Conservation (phyloP, 2,888 invertebrate species). For the Graphium colonna region DNA sequence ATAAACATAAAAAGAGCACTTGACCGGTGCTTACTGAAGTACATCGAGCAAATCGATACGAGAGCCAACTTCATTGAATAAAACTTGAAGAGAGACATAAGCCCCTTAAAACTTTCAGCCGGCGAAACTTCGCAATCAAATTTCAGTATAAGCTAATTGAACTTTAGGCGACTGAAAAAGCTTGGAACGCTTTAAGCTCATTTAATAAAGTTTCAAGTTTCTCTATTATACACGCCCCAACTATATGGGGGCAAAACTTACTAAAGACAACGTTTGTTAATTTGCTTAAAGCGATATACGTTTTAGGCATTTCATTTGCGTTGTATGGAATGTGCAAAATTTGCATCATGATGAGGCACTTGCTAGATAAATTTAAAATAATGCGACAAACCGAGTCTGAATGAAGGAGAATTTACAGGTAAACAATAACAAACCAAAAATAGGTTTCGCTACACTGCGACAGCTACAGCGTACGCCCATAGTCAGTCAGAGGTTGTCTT, state of each 20-base stretch:
- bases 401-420: no score
- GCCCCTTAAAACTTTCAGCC: slow-evolving; percentile 53
- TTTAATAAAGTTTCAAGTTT: slow-evolving; percentile 30
- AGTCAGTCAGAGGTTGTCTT: no score
- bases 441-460: no score
- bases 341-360: not conserved
- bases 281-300: not conserved
- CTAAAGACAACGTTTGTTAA: not conserved
- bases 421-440: no score
- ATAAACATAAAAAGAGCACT: slow-evolving; percentile 8
- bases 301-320: not conserved
- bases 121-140: slow-evolving; percentile 63
- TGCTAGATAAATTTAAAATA: not conserved
- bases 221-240: slow-evolving; percentile 8
- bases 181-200: slow-evolving; percentile 40
- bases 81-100: slow-evolving; percentile 39
- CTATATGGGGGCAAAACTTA: not conserved
- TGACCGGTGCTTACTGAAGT: not conserved
- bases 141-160: slow-evolving; percentile 68
- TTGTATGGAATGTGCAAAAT: no score
- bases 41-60: slow-evolving; percentile 6
- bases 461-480: no score
- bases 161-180: slow-evolving; percentile 52
- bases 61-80: slow-evolving; percentile 29
- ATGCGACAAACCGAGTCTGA: no score